Percentiles rank a stretch among this genome's conserved stretches.
Evolutionary conservation across 2,888 invertebrate species (phyloP).

Genomic region (Neoaliturus tenellus): DNA sequence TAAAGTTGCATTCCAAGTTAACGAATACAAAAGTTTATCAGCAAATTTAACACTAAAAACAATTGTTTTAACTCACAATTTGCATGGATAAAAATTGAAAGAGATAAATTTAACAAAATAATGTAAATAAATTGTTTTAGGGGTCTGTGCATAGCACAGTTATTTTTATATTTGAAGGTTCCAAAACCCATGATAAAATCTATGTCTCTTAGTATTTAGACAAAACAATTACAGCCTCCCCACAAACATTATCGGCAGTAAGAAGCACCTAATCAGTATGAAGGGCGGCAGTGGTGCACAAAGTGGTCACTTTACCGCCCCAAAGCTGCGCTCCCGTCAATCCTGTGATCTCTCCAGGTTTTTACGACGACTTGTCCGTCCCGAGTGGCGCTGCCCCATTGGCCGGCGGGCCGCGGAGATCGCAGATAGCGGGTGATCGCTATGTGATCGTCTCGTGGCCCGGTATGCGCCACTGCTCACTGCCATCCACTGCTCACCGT

Average conservation of each 20-base stretch:
- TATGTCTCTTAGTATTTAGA: too few species aligned
- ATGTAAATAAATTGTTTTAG: too few species aligned
- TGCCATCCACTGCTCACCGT: too few species aligned
- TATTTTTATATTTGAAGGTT: too few species aligned
- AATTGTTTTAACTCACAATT: too few species aligned
- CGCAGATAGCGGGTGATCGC: not conserved
- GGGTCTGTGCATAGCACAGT: too few species aligned
- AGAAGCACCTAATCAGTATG: not conserved
- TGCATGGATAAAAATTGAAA: too few species aligned
- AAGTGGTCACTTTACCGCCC: slow-evolving; percentile 1
- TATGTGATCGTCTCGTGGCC: not conserved
- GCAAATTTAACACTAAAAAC: too few species aligned
- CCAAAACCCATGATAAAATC: too few species aligned
- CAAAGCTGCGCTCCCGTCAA: not conserved
- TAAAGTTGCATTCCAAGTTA: too few species aligned
- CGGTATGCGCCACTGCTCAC: not conserved
- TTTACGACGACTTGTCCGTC: not conserved
- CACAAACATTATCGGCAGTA: not conserved
- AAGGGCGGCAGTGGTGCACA: not conserved
- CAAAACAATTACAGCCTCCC: not conserved
- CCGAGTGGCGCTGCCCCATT: not conserved
- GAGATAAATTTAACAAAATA: too few species aligned
- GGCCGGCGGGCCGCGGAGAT: not conserved
- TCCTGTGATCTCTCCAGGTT: not conserved
- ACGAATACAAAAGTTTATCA: too few species aligned